Percentiles rank a stretch among this genome's conserved stretches.
phyloP scores from a whole-genome alignment of 2,797 vertebrate species.

The Semaprochilodus insignis region DNA sequence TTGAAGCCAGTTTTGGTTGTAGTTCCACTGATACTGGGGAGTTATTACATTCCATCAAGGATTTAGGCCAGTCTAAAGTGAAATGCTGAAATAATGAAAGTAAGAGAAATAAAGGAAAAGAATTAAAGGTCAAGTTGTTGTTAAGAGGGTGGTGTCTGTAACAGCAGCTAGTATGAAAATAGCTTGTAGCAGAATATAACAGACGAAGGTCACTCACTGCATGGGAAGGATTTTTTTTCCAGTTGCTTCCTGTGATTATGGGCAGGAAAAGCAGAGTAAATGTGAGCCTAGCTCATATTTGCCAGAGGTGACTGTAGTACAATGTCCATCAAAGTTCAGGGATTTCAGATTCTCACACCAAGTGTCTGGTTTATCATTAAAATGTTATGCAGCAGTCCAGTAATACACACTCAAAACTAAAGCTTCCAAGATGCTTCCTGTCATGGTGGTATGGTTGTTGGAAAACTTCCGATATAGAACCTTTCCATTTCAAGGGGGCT shows the following conservation, averaged over 20 bases:
- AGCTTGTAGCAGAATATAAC: constrained; percentile 4
- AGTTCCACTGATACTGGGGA: not conserved
- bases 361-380: no score
- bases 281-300: not conserved
- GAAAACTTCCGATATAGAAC: not conserved
- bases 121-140: not conserved
- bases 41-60: not conserved
- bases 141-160: not conserved
- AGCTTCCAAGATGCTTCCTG: not conserved
- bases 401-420: not conserved
- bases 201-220: constrained; percentile 23
- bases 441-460: not conserved
- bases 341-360: not conserved
- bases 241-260: constrained; percentile 41
- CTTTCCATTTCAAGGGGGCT: not conserved
- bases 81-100: not conserved
- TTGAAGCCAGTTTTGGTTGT: not conserved
- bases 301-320: not conserved
- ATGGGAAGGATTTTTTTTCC: not conserved
- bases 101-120: not conserved
- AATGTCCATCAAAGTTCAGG: not conserved
- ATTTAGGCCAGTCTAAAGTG: not conserved
- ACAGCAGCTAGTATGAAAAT: constrained; percentile 12
- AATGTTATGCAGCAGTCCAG: not conserved
- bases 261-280: constrained; percentile 32